Evolutionary conservation across 2,888 invertebrate species (phyloP).

Genomic region (Molorchus minor): DNA sequence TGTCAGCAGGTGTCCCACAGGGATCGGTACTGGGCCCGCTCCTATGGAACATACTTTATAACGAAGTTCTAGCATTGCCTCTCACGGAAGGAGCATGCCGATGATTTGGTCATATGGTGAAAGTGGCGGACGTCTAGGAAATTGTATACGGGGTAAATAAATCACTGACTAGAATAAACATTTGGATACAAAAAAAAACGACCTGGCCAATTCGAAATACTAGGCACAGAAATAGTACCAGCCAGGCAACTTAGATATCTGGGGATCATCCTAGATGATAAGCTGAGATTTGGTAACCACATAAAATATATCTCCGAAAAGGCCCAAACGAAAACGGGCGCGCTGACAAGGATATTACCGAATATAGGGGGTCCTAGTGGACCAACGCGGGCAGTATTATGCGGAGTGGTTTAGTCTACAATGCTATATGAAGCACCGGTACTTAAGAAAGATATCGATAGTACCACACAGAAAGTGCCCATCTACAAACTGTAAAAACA

Average conservation of each 20-base stretch:
- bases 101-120: neutral
- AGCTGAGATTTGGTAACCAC: neutral
- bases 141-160: neutral
- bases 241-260: neutral
- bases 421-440: constrained; percentile 1
- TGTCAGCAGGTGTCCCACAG: neutral
- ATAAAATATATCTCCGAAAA: neutral
- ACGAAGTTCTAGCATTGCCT: neutral
- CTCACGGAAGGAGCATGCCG: neutral
- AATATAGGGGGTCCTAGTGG: neutral
- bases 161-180: neutral
- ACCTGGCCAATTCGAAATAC: neutral
- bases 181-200: neutral
- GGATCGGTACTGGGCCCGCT: neutral
- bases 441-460: neutral
- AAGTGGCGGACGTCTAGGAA: neutral
- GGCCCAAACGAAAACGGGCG: neutral
- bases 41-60: neutral
- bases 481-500: neutral
- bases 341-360: neutral
- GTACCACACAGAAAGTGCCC: neutral
- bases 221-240: neutral
- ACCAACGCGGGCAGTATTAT: neutral
- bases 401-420: neutral
- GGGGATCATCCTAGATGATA: neutral